phyloP scores from a whole-genome alignment of 1,140 invertebrate species.

The Megalopta genalis region DNA sequence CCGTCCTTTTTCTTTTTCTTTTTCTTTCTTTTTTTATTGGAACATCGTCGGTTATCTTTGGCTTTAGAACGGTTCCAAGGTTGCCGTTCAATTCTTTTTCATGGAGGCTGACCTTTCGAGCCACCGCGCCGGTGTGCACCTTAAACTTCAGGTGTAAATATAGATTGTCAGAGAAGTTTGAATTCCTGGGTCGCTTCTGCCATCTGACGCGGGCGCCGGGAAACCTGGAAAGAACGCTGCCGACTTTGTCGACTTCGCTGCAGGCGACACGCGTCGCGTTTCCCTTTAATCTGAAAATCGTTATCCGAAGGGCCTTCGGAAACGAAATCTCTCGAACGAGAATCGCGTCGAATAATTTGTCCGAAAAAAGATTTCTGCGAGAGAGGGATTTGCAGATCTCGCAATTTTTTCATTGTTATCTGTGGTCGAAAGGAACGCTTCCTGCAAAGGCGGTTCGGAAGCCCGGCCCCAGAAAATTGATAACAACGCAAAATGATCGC shows the following conservation, averaged over 20 bases:
- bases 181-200: conserved; percentile 45
- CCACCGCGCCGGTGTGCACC: background rate
- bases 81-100: background rate
- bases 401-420: background rate
- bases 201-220: conserved; percentile 56
- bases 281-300: background rate
- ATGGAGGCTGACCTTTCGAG: background rate
- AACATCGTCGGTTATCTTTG: background rate
- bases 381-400: background rate
- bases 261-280: background rate
- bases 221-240: conserved; percentile 39
- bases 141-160: conserved; percentile 29
- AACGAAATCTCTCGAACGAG: too few relatives aligned
- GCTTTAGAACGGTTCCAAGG: background rate
- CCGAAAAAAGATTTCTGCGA: too few relatives aligned
- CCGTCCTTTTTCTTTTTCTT: background rate
- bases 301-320: background rate
- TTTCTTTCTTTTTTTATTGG: background rate
- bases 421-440: background rate
- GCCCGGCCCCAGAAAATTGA: too few relatives aligned
- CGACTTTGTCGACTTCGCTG: conserved; percentile 21
- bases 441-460: background rate
- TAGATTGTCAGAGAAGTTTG: conserved; percentile 21
- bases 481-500: too few relatives aligned
- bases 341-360: too few relatives aligned